phyloP scores from a whole-genome alignment of 2,888 invertebrate species.

The Villa cingulata region DNA sequence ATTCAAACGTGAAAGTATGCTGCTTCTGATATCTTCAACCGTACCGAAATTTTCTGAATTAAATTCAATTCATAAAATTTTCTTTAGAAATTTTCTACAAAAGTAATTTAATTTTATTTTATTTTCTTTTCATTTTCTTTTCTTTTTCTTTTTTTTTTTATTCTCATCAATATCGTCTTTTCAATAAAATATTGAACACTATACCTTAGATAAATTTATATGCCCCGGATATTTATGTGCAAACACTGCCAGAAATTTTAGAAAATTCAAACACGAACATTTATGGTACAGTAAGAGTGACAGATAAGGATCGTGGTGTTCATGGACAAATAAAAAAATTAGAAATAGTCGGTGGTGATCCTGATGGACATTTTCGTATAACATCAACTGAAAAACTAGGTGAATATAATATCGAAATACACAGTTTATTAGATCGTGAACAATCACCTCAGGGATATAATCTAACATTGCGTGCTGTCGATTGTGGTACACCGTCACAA shows the following conservation, averaged over 20 bases:
- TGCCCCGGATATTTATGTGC: slow-evolving; percentile 70
- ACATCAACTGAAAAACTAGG: slow-evolving; percentile 46
- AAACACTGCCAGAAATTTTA: slow-evolving; percentile 63
- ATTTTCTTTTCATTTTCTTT: too few species aligned
- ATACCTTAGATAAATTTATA: slow-evolving; percentile 74
- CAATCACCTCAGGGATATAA: slow-evolving; percentile 69
- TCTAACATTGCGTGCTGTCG: slow-evolving; percentile 71
- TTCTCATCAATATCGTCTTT: too few species aligned
- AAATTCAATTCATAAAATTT: too few species aligned
- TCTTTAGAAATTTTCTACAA: too few species aligned
- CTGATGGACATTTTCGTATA: slow-evolving; percentile 77
- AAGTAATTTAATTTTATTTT: too few species aligned
- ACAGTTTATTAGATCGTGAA: slow-evolving; percentile 65
- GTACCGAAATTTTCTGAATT: too few species aligned
- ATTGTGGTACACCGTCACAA: slow-evolving; percentile 66
- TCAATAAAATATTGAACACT: too few species aligned
- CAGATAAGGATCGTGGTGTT: slow-evolving; percentile 68
- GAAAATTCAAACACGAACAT: slow-evolving; percentile 72
- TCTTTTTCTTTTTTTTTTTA: too few species aligned
- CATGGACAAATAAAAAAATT: slow-evolving; percentile 71
- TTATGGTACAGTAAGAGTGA: slow-evolving; percentile 77
- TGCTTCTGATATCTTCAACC: too few species aligned
- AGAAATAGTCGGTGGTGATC: slow-evolving; percentile 80
- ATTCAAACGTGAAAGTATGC: too few species aligned
- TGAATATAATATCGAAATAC: slow-evolving; percentile 68